Conservation (phyloP, 2,888 invertebrate species). For the Cosmorhoe ocellata region DNA sequence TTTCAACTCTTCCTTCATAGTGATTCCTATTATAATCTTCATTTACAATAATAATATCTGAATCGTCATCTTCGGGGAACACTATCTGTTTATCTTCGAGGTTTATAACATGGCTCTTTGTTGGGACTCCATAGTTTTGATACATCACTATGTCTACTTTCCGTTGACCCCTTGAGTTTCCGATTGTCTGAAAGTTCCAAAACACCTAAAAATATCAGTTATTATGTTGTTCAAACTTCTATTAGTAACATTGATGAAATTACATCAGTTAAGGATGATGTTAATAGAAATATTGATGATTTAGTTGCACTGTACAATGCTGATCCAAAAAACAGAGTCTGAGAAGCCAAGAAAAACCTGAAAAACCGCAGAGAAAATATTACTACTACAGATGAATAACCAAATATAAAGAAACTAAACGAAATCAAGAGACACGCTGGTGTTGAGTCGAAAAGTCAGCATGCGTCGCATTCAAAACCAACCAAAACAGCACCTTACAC, state of each 20-base stretch:
- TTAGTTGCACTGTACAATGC: conserved; percentile 11
- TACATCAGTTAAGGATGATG: neutral
- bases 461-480: conserved; percentile 28
- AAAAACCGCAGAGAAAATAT: neutral
- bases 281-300: conserved; percentile 4
- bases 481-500: conserved; percentile 7
- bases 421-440: conserved; percentile 5
- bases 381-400: neutral
- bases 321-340: neutral
- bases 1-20: conserved; percentile 53
- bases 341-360: conserved; percentile 1
- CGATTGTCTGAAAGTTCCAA: conserved; percentile 91
- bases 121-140: conserved; percentile 64
- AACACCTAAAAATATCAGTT: conserved; percentile 87
- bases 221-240: conserved; percentile 39
- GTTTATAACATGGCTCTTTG: conserved; percentile 60
- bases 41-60: conserved; percentile 74
- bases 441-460: conserved; percentile 3
- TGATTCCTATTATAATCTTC: conserved; percentile 64
- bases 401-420: neutral
- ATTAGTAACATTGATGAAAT: neutral
- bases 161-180: conserved; percentile 87
- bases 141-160: conserved; percentile 78
- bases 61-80: conserved; percentile 70
- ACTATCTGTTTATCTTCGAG: conserved; percentile 68